Percentiles rank a stretch among this genome's conserved stretches.
These are phyloP conservation scores for Smutsia gigantea DNA, from an alignment of 2,797 vertebrate genomes.

Conservation along the genomic window DNA sequence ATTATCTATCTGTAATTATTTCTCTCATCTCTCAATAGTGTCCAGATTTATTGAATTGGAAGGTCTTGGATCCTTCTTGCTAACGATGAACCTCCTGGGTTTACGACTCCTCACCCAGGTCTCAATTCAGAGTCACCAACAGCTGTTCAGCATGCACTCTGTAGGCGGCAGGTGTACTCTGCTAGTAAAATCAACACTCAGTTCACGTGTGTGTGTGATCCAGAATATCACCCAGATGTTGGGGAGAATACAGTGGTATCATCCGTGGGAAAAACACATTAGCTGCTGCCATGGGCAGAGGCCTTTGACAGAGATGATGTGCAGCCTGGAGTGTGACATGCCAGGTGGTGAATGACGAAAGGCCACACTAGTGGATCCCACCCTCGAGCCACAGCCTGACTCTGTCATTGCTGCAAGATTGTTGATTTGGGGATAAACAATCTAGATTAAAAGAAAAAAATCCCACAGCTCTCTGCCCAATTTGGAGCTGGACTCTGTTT, in stretches of 20 bases:
- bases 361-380: constrained; percentile 44
- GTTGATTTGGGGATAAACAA: constrained; percentile 61
- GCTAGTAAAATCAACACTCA: constrained; percentile 83
- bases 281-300: constrained; percentile 41
- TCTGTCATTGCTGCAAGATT: background rate
- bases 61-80: constrained; percentile 83
- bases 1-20: constrained; percentile 79
- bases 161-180: constrained; percentile 86
- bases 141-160: constrained; percentile 85
- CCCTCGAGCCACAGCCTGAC: constrained; percentile 22
- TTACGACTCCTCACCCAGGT: constrained; percentile 79
- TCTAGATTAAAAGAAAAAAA: constrained; percentile 19
- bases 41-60: constrained; percentile 86
- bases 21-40: constrained; percentile 76
- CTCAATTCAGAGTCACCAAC: constrained; percentile 83
- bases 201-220: constrained; percentile 60
- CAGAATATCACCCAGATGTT: constrained; percentile 73
- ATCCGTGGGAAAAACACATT: constrained; percentile 60
- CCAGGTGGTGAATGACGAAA: constrained; percentile 16
- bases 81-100: constrained; percentile 81
- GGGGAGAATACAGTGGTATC: constrained; percentile 48
- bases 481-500: constrained; percentile 54
- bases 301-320: constrained; percentile 5
- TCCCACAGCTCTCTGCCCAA: background rate
- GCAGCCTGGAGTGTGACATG: background rate